Conservation (phyloP, 2,797 vertebrate species). For the Myripristis jacobus region DNA sequence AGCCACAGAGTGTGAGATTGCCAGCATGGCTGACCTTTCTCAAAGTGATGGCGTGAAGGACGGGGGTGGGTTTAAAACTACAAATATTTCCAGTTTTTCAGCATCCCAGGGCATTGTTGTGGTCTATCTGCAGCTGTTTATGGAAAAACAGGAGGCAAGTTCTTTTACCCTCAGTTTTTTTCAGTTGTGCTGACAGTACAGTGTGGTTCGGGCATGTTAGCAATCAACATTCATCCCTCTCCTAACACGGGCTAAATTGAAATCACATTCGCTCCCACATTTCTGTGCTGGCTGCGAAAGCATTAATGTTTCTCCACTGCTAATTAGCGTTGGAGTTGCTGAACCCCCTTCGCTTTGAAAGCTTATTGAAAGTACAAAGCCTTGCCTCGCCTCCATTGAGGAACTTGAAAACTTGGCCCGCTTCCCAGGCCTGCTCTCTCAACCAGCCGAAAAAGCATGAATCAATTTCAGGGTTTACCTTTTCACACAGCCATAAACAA, state of each 20-base stretch:
- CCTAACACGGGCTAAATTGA: conserved; percentile 52
- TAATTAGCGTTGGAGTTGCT: conserved; percentile 54
- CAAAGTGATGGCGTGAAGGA: conserved; percentile 6
- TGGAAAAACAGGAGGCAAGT: conserved; percentile 60
- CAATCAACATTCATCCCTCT: conserved; percentile 50
- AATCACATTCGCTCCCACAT: conserved; percentile 56
- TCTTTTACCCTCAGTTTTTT: conserved; percentile 34
- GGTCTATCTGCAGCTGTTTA: conserved; percentile 67
- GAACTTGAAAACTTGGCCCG: conserved; percentile 21
- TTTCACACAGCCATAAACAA: conserved; percentile 35
- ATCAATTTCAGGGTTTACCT: conserved; percentile 31
- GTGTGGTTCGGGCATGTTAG: conserved; percentile 48
- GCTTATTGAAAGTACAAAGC: conserved; percentile 39
- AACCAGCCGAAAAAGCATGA: conserved; percentile 17
- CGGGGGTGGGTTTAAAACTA: conserved; percentile 29
- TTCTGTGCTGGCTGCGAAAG: conserved; percentile 30
- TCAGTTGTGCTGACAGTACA: conserved; percentile 63
- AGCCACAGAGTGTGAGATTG: conserved; percentile 48
- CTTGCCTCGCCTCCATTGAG: not conserved
- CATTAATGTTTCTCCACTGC: conserved; percentile 41
- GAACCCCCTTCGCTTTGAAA: conserved; percentile 30
- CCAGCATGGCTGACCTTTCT: conserved; percentile 39
- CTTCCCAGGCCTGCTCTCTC: conserved; percentile 29
- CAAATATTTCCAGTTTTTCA: conserved; percentile 60
- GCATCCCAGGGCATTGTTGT: conserved; percentile 57